Conservation (phyloP, 2,797 vertebrate genomes). For the Microctenopoma stevenorrisi region DNA sequence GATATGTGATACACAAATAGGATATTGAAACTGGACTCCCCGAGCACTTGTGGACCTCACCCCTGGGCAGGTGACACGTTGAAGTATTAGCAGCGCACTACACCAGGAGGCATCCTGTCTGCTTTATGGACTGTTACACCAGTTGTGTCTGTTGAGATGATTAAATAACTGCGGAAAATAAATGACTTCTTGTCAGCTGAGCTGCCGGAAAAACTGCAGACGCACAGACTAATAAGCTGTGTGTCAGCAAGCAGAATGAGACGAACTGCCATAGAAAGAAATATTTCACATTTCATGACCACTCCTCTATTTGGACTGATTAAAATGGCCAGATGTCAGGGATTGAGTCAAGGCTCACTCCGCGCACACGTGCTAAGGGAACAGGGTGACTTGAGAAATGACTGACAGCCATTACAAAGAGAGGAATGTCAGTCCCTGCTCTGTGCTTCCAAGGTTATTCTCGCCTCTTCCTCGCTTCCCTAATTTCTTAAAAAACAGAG, state of each 20-base stretch:
- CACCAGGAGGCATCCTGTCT: constrained; percentile 35
- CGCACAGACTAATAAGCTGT: constrained; percentile 47
- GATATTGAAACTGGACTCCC: constrained; percentile 67
- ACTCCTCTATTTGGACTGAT: constrained; percentile 45
- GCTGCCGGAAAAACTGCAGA: constrained; percentile 42
- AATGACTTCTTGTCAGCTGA: constrained; percentile 51
- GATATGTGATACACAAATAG: constrained; percentile 77
- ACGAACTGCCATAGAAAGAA: constrained; percentile 30
- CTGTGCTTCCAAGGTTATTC: constrained; percentile 32
- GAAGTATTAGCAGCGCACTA: constrained; percentile 36
- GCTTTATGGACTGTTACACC: constrained; percentile 30
- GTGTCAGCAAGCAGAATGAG: constrained; percentile 44
- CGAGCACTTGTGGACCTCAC: constrained; percentile 48
- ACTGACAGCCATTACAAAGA: constrained; percentile 72
- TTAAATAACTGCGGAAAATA: constrained; percentile 59
- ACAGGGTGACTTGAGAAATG: constrained; percentile 47
- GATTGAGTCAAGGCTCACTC: constrained; percentile 32
- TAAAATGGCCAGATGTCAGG: constrained; percentile 50
- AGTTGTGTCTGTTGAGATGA: constrained; percentile 47
- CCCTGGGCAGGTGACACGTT: constrained; percentile 46
- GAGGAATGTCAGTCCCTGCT: constrained; percentile 60
- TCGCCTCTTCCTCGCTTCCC: constrained; percentile 36
- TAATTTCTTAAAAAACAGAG: constrained; percentile 37
- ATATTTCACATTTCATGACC: constrained; percentile 46
- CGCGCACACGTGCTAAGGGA: constrained; percentile 41